Percentiles rank a stretch among this genome's conserved stretches.
phyloP scores from a whole-genome alignment of 1,140 invertebrate genomes.

The Pentalonia nigronervosa region DNA sequence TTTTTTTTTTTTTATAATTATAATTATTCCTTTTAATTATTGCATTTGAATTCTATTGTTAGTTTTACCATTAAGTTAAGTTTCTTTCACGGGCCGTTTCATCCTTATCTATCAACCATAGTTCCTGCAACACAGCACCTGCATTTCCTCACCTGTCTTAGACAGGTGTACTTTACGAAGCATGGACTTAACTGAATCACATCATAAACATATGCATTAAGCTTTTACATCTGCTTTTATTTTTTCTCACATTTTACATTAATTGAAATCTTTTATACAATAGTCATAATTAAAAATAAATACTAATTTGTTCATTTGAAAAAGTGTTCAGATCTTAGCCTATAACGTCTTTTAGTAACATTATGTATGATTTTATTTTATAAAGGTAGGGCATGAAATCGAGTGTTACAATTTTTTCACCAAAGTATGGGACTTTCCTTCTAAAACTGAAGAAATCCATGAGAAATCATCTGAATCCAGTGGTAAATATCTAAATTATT shows the following conservation, averaged over 20 bases:
- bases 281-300: background rate
- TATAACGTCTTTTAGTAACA: background rate
- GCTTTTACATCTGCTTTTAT: conserved; percentile 19
- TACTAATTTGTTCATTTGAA: background rate
- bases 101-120: conserved; percentile 54
- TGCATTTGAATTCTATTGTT: conserved; percentile 28
- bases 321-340: background rate
- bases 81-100: conserved; percentile 53
- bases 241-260: background rate
- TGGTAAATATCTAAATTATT: conserved; percentile 23
- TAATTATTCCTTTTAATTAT: conserved; percentile 25
- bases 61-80: conserved; percentile 41
- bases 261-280: background rate
- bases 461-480: background rate
- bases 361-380: conserved; percentile 20
- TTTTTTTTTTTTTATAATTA: conserved; percentile 11
- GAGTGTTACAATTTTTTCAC: conserved; percentile 62
- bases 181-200: conserved; percentile 38
- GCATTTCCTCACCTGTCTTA: conserved; percentile 48
- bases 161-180: conserved; percentile 50
- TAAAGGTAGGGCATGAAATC: conserved; percentile 59
- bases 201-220: conserved; percentile 33
- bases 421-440: conserved; percentile 60
- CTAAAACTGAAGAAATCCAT: conserved; percentile 40
- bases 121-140: conserved; percentile 59